Evolutionary conservation across 2,888 invertebrate species (phyloP), one percentile per base, ranked within the genome.

Genomic region (Andrena fulva): DNA sequence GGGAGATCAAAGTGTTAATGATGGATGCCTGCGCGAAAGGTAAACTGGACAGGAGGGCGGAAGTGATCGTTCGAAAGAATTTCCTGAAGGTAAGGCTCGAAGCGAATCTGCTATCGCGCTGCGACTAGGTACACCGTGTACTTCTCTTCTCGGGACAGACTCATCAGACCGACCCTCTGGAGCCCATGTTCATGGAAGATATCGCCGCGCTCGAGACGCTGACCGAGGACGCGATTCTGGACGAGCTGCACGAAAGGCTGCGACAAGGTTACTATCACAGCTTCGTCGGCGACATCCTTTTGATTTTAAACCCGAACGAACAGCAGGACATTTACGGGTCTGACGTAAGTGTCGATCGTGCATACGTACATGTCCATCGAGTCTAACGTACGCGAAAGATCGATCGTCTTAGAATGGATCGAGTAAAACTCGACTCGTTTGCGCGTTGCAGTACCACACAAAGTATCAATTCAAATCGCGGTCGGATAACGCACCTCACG

Each of bases 401-500:
- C 42, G 42, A 42, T 42, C 42, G 42, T 42, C 16, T 42, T 42
- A 16, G 42, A 42, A 16, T 67, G 10, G 16, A n/a, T 63, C 20
- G 20, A 42, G 42, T 42, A 42, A 42, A 42, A 42, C 42, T 42
- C 42, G 42, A 42, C n/a, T 10, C 56, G 12, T 33, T 62, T 48
- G 12, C 42, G 27, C 60, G 42, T 95, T 95, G 68, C 94, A 98
- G 97, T 96, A 96, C 89, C 97, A 98, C 91, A 95, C 95, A 87
- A 97, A 96, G 94, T 98, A 98, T 92, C 96, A 96, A 91, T 97
- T 96, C 92, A 98, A 98, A 94, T 97, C 97, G 0, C 96, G 98
- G 86, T 98, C 97, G 2, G 98, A 98, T 92, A 98, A 98, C 92
- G 96, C 97, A 52, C 98, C 99, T 0, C 99, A 99, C 91, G 97